phyloP scores from a whole-genome alignment of 2,888 invertebrate species.

The Argyresthia goedartella region DNA sequence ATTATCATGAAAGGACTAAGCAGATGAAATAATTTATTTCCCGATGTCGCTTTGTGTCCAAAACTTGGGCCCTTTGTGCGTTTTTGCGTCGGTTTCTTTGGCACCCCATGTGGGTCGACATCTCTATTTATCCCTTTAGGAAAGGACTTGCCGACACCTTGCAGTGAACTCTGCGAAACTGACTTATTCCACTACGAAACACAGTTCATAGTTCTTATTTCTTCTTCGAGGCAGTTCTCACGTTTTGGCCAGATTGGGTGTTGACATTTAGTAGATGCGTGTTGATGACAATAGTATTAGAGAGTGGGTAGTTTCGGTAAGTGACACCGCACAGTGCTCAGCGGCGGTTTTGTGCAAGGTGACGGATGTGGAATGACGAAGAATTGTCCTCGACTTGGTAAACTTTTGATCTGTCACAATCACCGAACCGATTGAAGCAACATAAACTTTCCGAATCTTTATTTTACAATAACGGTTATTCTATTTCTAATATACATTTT shows the following conservation, averaged over 20 bases:
- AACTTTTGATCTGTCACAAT: not conserved
- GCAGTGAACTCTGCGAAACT: not conserved
- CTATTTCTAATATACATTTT: no score
- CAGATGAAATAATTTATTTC: constrained; percentile 71
- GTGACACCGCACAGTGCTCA: constrained; percentile 26
- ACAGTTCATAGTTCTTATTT: no score
- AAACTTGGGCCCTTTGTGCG: constrained; percentile 59
- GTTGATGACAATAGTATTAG: constrained; percentile 63
- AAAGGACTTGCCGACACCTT: constrained; percentile 39
- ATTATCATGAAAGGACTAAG: constrained; percentile 68
- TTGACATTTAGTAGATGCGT: constrained; percentile 47
- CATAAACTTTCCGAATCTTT: no score
- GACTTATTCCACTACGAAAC: not conserved
- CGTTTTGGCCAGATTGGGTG: constrained; percentile 2
- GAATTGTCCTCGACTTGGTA: not conserved
- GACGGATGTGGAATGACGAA: constrained; percentile 14
- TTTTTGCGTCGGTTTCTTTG: constrained; percentile 59
- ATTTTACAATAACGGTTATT: no score
- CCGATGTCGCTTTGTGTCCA: constrained; percentile 66
- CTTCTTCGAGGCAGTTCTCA: no score
- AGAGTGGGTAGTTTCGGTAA: constrained; percentile 37
- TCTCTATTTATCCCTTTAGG: constrained; percentile 60
- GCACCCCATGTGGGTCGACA: constrained; percentile 50
- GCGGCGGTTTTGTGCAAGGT: constrained; percentile 51
- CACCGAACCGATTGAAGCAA: no score